Conservation (phyloP, 2,113 vertebrate genomes). For the Anarrhichthys ocellatus region DNA sequence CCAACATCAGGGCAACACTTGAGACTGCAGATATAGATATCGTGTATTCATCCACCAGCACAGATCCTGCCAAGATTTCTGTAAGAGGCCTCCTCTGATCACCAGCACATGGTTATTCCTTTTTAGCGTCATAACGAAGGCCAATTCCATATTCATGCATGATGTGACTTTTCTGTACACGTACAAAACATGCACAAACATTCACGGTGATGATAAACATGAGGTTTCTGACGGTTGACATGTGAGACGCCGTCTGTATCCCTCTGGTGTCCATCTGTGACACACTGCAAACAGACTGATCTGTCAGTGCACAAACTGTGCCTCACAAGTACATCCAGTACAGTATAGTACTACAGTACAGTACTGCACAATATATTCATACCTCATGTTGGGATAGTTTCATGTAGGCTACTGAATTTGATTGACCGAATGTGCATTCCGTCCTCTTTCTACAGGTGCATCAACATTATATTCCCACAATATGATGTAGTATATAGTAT, state of each 20-base stretch:
- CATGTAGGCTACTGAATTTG: too few species aligned
- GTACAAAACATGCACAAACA: constrained; percentile 1
- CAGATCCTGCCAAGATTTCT: neutral
- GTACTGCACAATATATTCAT: too few species aligned
- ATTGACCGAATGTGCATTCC: too few species aligned
- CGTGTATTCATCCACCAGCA: neutral
- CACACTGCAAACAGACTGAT: neutral
- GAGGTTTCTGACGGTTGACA: constrained; percentile 34
- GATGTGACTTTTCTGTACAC: constrained; percentile 12
- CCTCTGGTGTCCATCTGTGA: constrained; percentile 46
- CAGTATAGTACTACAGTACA: neutral
- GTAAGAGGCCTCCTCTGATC: constrained; percentile 15
- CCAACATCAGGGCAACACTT: neutral
- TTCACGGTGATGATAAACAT: constrained; percentile 23
- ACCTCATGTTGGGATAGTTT: too few species aligned
- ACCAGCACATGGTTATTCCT: constrained; percentile 18
- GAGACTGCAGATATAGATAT: neutral
- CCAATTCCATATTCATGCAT: constrained; percentile 14
- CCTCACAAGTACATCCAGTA: neutral
- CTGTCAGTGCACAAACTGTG: constrained; percentile 2
- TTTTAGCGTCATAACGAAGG: neutral
- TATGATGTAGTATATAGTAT: too few species aligned
- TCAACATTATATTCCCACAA: too few species aligned
- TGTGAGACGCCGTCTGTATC: neutral
- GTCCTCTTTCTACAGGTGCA: too few species aligned